Evolutionary conservation across 2,797 vertebrate genomes (phyloP).

Genomic region (Setipinna tenuifilis): DNA sequence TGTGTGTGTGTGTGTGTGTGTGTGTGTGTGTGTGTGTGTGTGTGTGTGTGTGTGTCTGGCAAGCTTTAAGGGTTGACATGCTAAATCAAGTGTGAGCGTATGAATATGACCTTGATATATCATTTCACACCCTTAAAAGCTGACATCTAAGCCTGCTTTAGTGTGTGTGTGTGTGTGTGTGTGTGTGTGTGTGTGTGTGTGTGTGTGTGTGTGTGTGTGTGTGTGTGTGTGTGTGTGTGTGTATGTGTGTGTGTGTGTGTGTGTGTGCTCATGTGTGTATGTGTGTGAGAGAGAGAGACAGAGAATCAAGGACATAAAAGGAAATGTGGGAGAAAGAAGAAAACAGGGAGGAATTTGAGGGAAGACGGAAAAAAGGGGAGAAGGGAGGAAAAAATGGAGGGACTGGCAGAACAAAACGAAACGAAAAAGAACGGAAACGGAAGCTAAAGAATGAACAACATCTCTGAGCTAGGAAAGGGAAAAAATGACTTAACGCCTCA

Average conservation of each 20-base stretch:
- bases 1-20: neutral
- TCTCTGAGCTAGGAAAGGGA: neutral
- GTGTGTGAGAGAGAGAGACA: neutral
- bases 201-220: neutral
- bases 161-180: neutral
- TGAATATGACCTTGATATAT: neutral
- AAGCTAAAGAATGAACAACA: conserved; percentile 5
- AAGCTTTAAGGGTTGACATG: neutral
- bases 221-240: neutral
- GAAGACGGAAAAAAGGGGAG: neutral
- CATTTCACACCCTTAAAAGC: neutral
- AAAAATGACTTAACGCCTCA: too few relatives aligned
- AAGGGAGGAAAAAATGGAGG: neutral
- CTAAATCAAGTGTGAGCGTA: neutral
- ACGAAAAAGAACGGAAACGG: neutral
- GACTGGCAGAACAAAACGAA: neutral
- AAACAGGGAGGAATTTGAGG: neutral
- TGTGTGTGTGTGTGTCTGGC: neutral
- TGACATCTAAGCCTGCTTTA: neutral
- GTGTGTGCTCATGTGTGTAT: neutral
- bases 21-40: conserved; percentile 11
- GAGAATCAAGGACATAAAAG: neutral
- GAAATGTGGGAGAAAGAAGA: neutral
- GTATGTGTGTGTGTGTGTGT: neutral
- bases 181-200: neutral